These are phyloP conservation scores for Adelosebastes latens DNA, from an alignment of 2,797 vertebrate species.

Conservation along the genomic window DNA sequence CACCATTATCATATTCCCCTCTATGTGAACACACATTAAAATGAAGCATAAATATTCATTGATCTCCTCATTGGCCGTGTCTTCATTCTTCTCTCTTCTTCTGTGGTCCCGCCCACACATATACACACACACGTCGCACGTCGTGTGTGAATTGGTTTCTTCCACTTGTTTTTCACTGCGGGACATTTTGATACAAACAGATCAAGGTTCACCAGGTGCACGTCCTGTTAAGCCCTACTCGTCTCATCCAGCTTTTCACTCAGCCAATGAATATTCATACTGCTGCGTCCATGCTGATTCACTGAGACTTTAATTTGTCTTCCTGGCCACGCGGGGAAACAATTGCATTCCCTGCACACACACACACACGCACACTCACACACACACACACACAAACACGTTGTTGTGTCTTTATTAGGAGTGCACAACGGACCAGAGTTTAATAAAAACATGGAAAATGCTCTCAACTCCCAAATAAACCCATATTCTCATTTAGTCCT, in stretches of 20 bases:
- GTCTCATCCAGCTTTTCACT: conserved; percentile 63
- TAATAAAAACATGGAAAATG: not conserved
- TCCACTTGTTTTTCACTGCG: conserved; percentile 31
- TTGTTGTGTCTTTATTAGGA: not conserved
- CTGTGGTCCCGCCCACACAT: not conserved
- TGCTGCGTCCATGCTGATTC: conserved; percentile 43
- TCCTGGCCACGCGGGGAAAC: conserved; percentile 8
- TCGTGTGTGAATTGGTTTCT: conserved; percentile 9
- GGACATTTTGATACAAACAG: conserved; percentile 50
- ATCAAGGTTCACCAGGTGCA: conserved; percentile 79
- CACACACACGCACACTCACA: not conserved
- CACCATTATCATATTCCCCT: not conserved
- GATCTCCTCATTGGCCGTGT: not conserved
- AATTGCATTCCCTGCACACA: conserved; percentile 2
- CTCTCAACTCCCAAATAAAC: not conserved
- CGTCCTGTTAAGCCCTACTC: conserved; percentile 68
- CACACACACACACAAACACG: not conserved
- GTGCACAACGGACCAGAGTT: not conserved
- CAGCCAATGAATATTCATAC: conserved; percentile 80
- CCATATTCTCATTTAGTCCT: not conserved
- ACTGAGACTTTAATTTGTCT: conserved; percentile 44
- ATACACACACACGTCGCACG: not conserved
- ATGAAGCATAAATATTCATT: conserved; percentile 14
- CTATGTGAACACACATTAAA: not conserved
- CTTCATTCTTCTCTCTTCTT: not conserved